Evolutionary conservation across 2,797 vertebrate genomes (phyloP), one percentile per base, ranked within the genome.

Genomic region (Peromyscus eremicus): DNA sequence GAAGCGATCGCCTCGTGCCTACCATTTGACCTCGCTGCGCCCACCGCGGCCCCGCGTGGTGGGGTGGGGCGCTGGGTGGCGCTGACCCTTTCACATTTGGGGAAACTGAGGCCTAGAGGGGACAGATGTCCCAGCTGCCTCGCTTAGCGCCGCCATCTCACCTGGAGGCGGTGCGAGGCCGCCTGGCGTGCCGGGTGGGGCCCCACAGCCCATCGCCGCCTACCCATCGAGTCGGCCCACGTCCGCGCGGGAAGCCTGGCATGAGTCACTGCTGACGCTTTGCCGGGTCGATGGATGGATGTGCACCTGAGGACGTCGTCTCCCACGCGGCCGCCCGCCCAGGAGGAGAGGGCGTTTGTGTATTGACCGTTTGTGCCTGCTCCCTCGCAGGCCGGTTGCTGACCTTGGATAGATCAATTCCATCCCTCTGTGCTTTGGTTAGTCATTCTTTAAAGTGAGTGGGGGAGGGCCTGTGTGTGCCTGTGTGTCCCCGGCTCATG

Each of bases 251-350:
- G 76, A 43, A 49, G 77, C 32, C 5, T 37, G 10, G 46, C 84
- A 1, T 92, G 96, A 93, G 94, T 93, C 97, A 75, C 80, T 57
- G 91, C 92, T 8, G 66, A 81, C 77, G 71, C 94, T 68, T 23
- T 14, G 55, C 75, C 0, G 43, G 52, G 55, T 80, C 71, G 49
- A 23, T 76, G 68, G 62, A 25, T 71, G 49, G 84, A 37, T 49
- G 90, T n/a, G 83, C 85, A 40, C 82, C 89, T 25, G 9, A 75
- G 75, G 27, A 77, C 27, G 46, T 29, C 62, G 46, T 29, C 62
- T 27, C 79, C 40, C 52, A 75, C 55, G 37, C 70, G 14, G 79
- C 46, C 34, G n/a, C 46, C 16, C 0, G n/a, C 46, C 16, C 0
- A 3, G 82, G 12, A 49, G 37, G 34, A 68, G 34, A 52, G 46